Conservation (phyloP, 2,888 invertebrate species). For the Sericinus montela region DNA sequence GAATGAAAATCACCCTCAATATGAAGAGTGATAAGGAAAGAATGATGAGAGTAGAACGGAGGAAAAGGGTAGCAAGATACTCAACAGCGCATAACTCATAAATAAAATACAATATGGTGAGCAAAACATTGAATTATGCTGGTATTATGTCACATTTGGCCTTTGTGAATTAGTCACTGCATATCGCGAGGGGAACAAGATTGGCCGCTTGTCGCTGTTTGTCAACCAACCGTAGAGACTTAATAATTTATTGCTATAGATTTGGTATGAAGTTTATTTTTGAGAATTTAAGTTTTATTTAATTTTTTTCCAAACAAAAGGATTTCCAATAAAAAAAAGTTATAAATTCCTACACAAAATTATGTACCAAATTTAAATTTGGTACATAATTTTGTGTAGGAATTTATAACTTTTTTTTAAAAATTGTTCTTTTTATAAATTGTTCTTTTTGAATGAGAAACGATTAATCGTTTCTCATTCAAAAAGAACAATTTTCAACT, state of each 20-base stretch:
- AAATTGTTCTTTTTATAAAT: too few relatives aligned
- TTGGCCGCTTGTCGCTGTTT: constrained; percentile 55
- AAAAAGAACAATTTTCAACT: too few relatives aligned
- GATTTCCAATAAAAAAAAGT: too few relatives aligned
- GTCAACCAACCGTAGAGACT: constrained; percentile 49
- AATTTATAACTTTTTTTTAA: too few relatives aligned
- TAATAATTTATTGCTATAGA: constrained; percentile 47
- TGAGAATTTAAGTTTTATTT: too few relatives aligned
- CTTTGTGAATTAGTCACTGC: constrained; percentile 74
- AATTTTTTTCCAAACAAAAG: too few relatives aligned
- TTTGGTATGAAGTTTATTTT: neutral
- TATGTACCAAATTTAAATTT: too few relatives aligned
- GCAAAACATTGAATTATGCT: constrained; percentile 80
- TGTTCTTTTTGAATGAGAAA: too few relatives aligned
- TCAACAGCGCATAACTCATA: constrained; percentile 76
- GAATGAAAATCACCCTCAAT: constrained; percentile 63
- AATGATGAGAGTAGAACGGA: constrained; percentile 28
- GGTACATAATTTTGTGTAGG: too few relatives aligned
- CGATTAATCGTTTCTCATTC: too few relatives aligned
- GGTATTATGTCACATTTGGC: constrained; percentile 80
- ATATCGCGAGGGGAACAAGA: constrained; percentile 56
- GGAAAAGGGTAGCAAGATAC: constrained; percentile 45
- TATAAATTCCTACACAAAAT: too few relatives aligned
- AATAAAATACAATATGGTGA: constrained; percentile 81
- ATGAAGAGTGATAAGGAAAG: constrained; percentile 43